These are phyloP conservation scores for Aphidius ervi DNA, from an alignment of 1,140 invertebrate genomes.

Conservation along the genomic window DNA sequence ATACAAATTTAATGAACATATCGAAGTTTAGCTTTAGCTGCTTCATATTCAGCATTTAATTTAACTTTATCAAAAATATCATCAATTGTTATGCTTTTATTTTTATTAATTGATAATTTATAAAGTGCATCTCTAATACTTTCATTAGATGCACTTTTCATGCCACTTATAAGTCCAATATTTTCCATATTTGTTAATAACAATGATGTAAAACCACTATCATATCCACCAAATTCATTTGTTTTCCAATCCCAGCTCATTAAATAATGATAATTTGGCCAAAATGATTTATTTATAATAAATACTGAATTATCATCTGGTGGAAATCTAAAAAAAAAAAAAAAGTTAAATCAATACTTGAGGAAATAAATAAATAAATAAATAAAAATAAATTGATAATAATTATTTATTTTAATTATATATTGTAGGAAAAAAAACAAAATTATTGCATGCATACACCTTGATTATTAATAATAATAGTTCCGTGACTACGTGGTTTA, in stretches of 20 bases:
- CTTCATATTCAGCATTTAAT: constrained; percentile 27
- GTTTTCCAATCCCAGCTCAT: constrained; percentile 72
- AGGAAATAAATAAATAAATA: background rate
- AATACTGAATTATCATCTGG: constrained; percentile 70
- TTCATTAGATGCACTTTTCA: constrained; percentile 61
- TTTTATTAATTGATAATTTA: constrained; percentile 30
- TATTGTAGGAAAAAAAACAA: background rate
- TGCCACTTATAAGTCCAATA: constrained; percentile 57
- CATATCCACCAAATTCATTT: constrained; percentile 72
- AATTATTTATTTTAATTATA: background rate
- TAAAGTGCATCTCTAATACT: constrained; percentile 61
- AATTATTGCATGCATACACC: constrained; percentile 30
- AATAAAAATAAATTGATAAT: constrained; percentile 3
- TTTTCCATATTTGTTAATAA: constrained; percentile 66
- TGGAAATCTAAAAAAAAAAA: constrained; percentile 57
- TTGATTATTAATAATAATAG: constrained; percentile 35
- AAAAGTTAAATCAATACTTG: constrained; percentile 7
- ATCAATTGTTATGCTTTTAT: constrained; percentile 19
- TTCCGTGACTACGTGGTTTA: constrained; percentile 41
- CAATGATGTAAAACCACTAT: constrained; percentile 59
- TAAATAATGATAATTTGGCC: constrained; percentile 76
- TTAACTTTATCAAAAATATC: constrained; percentile 31
- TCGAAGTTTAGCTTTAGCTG: constrained; percentile 27
- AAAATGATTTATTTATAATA: constrained; percentile 66
- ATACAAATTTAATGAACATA: constrained; percentile 29